A percentile compares a stretch with the other conserved stretches of the same genome.
These are phyloP conservation scores for Agrochola lota DNA, from an alignment of 2,888 invertebrate species.

Conservation along the genomic window DNA sequence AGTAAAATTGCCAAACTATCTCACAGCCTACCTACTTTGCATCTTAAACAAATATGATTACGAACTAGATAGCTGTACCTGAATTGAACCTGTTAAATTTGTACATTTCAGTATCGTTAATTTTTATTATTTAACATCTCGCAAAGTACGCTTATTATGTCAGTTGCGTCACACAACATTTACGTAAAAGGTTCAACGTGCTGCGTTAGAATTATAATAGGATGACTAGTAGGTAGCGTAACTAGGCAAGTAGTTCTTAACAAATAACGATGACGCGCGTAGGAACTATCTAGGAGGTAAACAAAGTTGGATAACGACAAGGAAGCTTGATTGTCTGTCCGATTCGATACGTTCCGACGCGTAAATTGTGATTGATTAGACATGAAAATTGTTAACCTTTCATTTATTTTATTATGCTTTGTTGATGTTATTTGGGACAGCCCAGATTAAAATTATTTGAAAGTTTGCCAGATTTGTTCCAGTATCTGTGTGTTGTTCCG, in stretches of 20 bases:
- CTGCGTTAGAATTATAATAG: slow-evolving; percentile 71
- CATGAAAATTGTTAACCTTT: slow-evolving; percentile 43
- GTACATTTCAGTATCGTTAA: slow-evolving; percentile 17
- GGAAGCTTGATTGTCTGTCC: slow-evolving; percentile 40
- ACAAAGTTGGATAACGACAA: slow-evolving; percentile 57
- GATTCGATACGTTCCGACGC: slow-evolving; percentile 35
- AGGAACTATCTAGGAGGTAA: slow-evolving; percentile 56
- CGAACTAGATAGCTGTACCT: slow-evolving; percentile 26
- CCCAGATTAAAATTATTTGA: slow-evolving; percentile 38
- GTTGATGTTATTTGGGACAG: slow-evolving; percentile 28
- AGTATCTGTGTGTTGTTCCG: slow-evolving; percentile 23
- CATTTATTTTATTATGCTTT: slow-evolving; percentile 23
- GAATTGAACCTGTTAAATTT: slow-evolving; percentile 14
- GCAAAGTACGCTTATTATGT: slow-evolving; percentile 37
- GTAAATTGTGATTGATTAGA: slow-evolving; percentile 57
- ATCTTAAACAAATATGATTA: slow-evolving; percentile 35
- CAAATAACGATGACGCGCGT: slow-evolving; percentile 59
- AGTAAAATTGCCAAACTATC: slow-evolving; percentile 10
- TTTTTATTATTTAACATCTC: slow-evolving; percentile 50
- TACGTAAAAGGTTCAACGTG: slow-evolving; percentile 71
- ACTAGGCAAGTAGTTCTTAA: slow-evolving; percentile 66
- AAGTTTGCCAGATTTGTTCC: slow-evolving; percentile 36
- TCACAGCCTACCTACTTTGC: slow-evolving; percentile 23
- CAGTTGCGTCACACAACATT: slow-evolving; percentile 55
- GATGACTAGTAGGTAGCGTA: slow-evolving; percentile 64